Evolutionary conservation across 2,113 vertebrate species (phyloP), one percentile per base, ranked within the genome.

Genomic region (Urocynchramus pylzowi): DNA sequence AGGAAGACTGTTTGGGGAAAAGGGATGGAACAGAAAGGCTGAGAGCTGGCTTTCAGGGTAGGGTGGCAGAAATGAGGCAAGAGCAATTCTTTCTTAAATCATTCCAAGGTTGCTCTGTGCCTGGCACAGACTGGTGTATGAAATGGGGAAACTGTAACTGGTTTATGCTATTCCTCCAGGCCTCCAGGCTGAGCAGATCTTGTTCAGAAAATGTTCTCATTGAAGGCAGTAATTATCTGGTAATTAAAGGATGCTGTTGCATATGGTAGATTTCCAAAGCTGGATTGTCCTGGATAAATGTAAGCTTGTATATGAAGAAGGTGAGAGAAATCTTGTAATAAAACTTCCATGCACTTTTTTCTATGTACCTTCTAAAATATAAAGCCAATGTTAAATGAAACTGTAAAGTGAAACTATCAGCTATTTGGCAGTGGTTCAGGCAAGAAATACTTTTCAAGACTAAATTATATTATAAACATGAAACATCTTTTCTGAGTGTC

Each of bases 231-330:
- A 95, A 90, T 96, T 96, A 94, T 30, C 68, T 92, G 60, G 41
- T 95, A 96, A 96, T 96, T 95, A 94, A 94, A 87, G 69, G 59
- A 61, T 87, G 82, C 60, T 92, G 64, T 63, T 94, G 68, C 76
- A 90, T 77, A 49, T 75, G 79, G 92, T 93, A 89, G 79, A 78
- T 92, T 94, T 96, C 91, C 92, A 95, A 94, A 94, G 28, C 11
- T 31, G 87, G 71, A 80, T 88, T 75, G 82, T 89, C 52, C 69
- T 88, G 71, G 16, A 33, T 90, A 80, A 90, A 87, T 87, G 41
- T 18, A 80, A 89, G 12, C 28, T 35, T 78, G 28, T 52, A 19
- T 30, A 42, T 75, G 90, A 89, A 79, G 42, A 93, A 89, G 73
- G 86, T 86, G 82, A 93, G 47, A 5, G 16, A 85, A 90, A 81